phyloP scores from a whole-genome alignment of 1,140 invertebrate species.

The Acromyrmex heyeri region DNA sequence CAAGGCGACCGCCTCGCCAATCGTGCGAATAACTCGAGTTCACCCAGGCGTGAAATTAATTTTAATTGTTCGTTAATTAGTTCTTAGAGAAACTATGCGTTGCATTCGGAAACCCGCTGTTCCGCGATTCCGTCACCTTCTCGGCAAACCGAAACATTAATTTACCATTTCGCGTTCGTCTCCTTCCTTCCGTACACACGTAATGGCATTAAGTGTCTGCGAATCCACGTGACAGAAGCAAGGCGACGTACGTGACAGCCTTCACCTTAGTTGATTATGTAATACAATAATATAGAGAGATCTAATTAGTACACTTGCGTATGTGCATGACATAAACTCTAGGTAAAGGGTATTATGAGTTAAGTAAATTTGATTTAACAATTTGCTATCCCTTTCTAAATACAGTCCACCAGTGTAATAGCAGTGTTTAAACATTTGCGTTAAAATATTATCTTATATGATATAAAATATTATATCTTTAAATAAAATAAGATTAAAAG shows the following conservation, averaged over 20 bases:
- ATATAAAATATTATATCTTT: no score
- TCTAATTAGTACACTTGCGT: slow-evolving; percentile 44
- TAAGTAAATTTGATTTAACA: slow-evolving; percentile 35
- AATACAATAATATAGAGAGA: slow-evolving; percentile 56
- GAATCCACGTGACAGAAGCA: slow-evolving; percentile 32
- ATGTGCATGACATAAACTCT: background rate
- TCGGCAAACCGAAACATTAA: slow-evolving; percentile 49
- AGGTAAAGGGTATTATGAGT: background rate
- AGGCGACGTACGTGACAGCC: slow-evolving; percentile 33
- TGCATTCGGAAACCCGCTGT: slow-evolving; percentile 2
- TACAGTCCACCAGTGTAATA: background rate
- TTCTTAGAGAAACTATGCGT: slow-evolving; percentile 70
- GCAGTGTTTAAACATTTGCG: slow-evolving; percentile 1
- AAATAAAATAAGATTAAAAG: background rate
- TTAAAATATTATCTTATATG: no score
- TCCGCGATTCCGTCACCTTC: slow-evolving; percentile 27
- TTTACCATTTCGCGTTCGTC: slow-evolving; percentile 10
- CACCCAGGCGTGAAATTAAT: slow-evolving; percentile 76
- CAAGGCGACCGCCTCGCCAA: slow-evolving; percentile 46
- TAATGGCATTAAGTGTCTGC: slow-evolving; percentile 51
- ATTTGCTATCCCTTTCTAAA: slow-evolving; percentile 9
- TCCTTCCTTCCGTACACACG: slow-evolving; percentile 22
- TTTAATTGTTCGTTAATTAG: slow-evolving; percentile 80
- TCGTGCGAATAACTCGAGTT: slow-evolving; percentile 73
- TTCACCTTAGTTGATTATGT: slow-evolving; percentile 22